phyloP scores from a whole-genome alignment of 2,797 vertebrate species.

The Sebastes itinus region DNA sequence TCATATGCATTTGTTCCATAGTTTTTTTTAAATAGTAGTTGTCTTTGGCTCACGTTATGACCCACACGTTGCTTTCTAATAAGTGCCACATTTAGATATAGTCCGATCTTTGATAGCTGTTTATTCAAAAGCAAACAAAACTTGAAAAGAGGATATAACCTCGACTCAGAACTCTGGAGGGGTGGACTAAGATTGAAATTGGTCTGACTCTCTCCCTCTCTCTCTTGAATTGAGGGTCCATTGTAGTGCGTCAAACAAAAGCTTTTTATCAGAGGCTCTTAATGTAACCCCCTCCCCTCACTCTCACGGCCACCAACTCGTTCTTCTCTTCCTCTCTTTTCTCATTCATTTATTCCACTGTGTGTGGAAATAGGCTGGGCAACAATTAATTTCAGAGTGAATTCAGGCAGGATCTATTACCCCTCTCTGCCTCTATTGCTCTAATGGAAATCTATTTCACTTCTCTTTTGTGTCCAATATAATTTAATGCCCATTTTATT shows the following conservation, averaged over 20 bases:
- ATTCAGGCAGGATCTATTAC: conserved; percentile 99
- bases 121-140: conserved; percentile 71
- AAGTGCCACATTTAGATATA: conserved; percentile 27
- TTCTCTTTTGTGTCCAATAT: conserved; percentile 99
- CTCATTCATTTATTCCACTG: conserved; percentile 99
- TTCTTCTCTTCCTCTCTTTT: conserved; percentile 83
- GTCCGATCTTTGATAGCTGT: conserved; percentile 45
- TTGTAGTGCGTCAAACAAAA: conserved; percentile 86
- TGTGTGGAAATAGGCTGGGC: conserved; percentile 98
- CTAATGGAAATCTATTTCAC: conserved; percentile 99
- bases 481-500: conserved; percentile 99
- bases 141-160: conserved; percentile 70
- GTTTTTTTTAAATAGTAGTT: background rate
- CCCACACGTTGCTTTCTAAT: background rate
- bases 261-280: conserved; percentile 84
- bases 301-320: conserved; percentile 80
- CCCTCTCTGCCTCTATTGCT: conserved; percentile 99
- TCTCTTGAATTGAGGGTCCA: conserved; percentile 77
- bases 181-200: conserved; percentile 76
- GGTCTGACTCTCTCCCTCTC: conserved; percentile 61
- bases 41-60: background rate
- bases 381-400: conserved; percentile 99
- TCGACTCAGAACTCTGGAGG: conserved; percentile 63
- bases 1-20: conserved; percentile 18
- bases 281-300: conserved; percentile 76